Percentiles rank a stretch among this genome's conserved stretches.
Conservation (phyloP, 2,797 vertebrate genomes). For the Scarus forsteni region DNA sequence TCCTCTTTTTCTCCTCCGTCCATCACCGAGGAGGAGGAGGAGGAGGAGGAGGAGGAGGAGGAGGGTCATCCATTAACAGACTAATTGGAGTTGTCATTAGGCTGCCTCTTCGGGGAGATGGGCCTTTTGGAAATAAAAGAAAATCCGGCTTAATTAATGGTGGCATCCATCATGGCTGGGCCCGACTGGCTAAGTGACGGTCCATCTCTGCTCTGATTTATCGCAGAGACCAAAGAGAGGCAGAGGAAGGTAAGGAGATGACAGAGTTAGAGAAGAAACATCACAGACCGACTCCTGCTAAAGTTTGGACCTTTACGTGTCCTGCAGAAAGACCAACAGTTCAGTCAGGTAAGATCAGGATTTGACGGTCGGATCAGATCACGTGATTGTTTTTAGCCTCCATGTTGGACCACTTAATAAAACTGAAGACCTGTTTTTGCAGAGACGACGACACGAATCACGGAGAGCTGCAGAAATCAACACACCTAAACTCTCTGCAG, state of each 20-base stretch:
- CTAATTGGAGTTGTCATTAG: slow-evolving; percentile 62
- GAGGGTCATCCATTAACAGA: slow-evolving; percentile 61
- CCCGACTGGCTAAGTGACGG: slow-evolving; percentile 59
- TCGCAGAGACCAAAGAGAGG: slow-evolving; percentile 29
- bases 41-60: slow-evolving; percentile 40
- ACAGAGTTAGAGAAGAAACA: slow-evolving; percentile 32
- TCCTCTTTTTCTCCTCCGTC: slow-evolving; percentile 35
- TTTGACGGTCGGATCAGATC: too few relatives aligned
- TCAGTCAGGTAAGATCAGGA: too few relatives aligned
- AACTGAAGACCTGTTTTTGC: too few relatives aligned
- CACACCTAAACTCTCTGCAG: too few relatives aligned
- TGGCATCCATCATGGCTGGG: slow-evolving; percentile 68
- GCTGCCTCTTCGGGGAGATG: slow-evolving; percentile 50
- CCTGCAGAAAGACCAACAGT: too few relatives aligned
- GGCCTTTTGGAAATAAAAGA: slow-evolving; percentile 69
- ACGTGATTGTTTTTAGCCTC: too few relatives aligned
- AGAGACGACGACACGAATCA: too few relatives aligned
- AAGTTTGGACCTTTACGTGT: slow-evolving; percentile 22
- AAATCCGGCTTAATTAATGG: slow-evolving; percentile 73
- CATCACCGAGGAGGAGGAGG: slow-evolving; percentile 50
- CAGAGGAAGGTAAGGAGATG: slow-evolving; percentile 43
- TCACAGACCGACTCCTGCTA: slow-evolving; percentile 23
- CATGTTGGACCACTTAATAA: too few relatives aligned
- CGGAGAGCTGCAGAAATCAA: too few relatives aligned
- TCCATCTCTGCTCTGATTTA: slow-evolving; percentile 68